Percentiles rank a stretch among this genome's conserved stretches.
Evolutionary conservation across 2,113 vertebrate species (phyloP).

Genomic region (Gopherus flavomarginatus): DNA sequence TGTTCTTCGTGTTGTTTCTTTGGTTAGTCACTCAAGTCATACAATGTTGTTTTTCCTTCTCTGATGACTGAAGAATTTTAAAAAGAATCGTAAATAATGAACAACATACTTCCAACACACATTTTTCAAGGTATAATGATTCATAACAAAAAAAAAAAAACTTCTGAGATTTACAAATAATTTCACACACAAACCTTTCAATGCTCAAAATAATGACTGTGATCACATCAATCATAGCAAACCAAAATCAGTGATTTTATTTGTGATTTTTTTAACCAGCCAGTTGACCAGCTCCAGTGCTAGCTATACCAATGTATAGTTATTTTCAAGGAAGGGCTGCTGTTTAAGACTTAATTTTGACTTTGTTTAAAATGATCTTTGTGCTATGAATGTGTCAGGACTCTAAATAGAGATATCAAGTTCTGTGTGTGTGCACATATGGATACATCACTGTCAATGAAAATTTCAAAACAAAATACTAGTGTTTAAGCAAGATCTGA

Average conservation of each 20-base stretch:
- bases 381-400: not conserved
- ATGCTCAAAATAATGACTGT: not conserved
- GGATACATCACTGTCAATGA: too few relatives aligned
- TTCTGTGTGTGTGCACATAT: too few relatives aligned
- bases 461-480: too few relatives aligned
- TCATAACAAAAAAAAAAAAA: accelerated
- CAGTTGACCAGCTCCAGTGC: not conserved
- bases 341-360: not conserved
- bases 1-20: not conserved
- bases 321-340: not conserved
- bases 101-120: not conserved
- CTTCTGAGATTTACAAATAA: not conserved
- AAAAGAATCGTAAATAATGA: not conserved
- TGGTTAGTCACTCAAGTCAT: not conserved
- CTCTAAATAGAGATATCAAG: too few relatives aligned
- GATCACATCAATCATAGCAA: not conserved
- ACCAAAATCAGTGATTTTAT: not conserved
- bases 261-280: not conserved
- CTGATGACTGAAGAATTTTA: not conserved
- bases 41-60: not conserved
- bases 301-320: not conserved
- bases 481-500: too few relatives aligned
- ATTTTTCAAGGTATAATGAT: not conserved
- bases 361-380: not conserved
- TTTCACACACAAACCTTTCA: not conserved